These are phyloP conservation scores for Augiades crinisus DNA, from an alignment of 2,888 invertebrate genomes.

Conservation along the genomic window DNA sequence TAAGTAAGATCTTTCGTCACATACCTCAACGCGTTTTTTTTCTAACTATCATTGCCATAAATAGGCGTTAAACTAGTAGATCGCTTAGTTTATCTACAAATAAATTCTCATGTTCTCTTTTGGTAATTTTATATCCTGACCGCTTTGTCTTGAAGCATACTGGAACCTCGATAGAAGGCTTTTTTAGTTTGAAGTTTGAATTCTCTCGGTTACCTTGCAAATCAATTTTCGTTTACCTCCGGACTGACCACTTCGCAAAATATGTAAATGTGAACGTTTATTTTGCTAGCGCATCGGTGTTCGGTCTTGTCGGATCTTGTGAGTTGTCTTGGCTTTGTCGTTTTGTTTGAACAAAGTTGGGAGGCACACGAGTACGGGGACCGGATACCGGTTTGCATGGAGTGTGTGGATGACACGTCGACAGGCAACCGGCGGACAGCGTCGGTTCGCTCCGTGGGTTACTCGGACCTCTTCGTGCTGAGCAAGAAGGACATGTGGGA, in stretches of 20 bases:
- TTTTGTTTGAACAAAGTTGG: slow-evolving; percentile 36
- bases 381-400: slow-evolving; percentile 75
- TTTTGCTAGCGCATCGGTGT: slow-evolving; percentile 49
- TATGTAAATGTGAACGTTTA: too few species aligned
- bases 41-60: slow-evolving; percentile 44
- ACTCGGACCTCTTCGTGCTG: slow-evolving; percentile 98
- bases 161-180: slow-evolving; percentile 63
- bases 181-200: slow-evolving; percentile 54
- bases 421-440: slow-evolving; percentile 98
- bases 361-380: slow-evolving; percentile 48
- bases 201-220: slow-evolving; percentile 44
- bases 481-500: slow-evolving; percentile 99
- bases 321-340: slow-evolving; percentile 46
- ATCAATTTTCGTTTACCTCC: slow-evolving; percentile 49
- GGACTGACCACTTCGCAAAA: slow-evolving; percentile 40
- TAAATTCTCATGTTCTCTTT: slow-evolving; percentile 42
- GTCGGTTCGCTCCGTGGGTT: slow-evolving; percentile 98
- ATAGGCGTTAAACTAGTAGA: slow-evolving; percentile 52
- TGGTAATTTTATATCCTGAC: slow-evolving; percentile 49
- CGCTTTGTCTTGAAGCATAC: slow-evolving; percentile 69
- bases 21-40: slow-evolving; percentile 47
- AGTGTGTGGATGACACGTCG: slow-evolving; percentile 81
- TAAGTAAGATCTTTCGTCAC: slow-evolving; percentile 41
- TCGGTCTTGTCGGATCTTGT: slow-evolving; percentile 37
- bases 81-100: slow-evolving; percentile 64